These are phyloP conservation scores for Synanthedon formicaeformis DNA, from an alignment of 2,888 invertebrate species.

Conservation along the genomic window DNA sequence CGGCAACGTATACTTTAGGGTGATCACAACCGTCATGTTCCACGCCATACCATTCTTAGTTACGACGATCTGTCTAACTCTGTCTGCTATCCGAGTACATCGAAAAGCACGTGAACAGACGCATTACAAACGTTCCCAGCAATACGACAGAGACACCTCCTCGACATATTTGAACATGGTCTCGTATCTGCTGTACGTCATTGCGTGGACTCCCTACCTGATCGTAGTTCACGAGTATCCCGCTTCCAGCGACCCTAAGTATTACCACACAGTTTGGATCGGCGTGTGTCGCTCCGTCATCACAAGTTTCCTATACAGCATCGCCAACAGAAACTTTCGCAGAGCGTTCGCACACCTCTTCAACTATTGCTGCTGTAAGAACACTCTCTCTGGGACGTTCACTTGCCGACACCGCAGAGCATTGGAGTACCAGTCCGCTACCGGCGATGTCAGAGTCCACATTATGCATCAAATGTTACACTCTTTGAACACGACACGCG, in stretches of 20 bases:
- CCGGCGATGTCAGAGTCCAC: conserved; percentile 78
- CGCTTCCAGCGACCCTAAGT: conserved; percentile 57
- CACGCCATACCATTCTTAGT: conserved; percentile 71
- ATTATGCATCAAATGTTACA: conserved; percentile 65
- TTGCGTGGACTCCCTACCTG: conserved; percentile 78
- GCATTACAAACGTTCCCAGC: conserved; percentile 73
- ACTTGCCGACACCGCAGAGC: conserved; percentile 69
- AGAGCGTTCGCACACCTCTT: conserved; percentile 79
- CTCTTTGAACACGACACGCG: conserved; percentile 57
- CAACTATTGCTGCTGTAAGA: conserved; percentile 85
- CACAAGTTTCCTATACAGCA: conserved; percentile 73
- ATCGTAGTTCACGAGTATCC: conserved; percentile 68
- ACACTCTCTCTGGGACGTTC: conserved; percentile 71
- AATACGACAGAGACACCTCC: conserved; percentile 73
- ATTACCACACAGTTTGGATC: conserved; percentile 77
- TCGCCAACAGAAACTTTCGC: conserved; percentile 76
- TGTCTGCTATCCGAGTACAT: conserved; percentile 60
- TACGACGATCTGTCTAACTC: conserved; percentile 66
- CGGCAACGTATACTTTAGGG: conserved; percentile 70
- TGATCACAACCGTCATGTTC: conserved; percentile 66
- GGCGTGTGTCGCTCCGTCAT: conserved; percentile 77
- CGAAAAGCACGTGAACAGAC: conserved; percentile 56
- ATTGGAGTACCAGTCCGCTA: conserved; percentile 41
- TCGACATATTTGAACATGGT: conserved; percentile 74
- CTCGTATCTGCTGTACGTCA: conserved; percentile 73